Conservation (phyloP, 2,888 invertebrate genomes). For the Nephrocerus scutellatus region DNA sequence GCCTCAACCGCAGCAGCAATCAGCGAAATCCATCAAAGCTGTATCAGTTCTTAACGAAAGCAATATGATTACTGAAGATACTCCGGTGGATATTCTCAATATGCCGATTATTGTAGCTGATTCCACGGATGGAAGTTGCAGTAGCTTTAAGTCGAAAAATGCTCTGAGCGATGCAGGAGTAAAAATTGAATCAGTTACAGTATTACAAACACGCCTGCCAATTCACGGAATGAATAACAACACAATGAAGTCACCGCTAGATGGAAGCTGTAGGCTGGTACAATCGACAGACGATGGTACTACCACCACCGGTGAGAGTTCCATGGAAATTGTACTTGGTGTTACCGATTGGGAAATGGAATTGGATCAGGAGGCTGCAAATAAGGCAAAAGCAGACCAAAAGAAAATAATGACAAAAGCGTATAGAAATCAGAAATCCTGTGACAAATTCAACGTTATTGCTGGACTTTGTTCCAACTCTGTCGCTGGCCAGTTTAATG, state of each 20-base stretch:
- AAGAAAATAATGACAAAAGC: slow-evolving; percentile 2
- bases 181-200: slow-evolving; percentile 15
- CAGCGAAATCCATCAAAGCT: slow-evolving; percentile 19
- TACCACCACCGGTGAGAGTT: slow-evolving; percentile 5
- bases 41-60: too few relatives aligned
- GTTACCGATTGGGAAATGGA: slow-evolving; percentile 58
- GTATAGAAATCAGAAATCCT: slow-evolving; percentile 3
- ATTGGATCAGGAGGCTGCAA: slow-evolving; percentile 50
- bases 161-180: not conserved
- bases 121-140: slow-evolving; percentile 27
- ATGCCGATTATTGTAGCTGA: slow-evolving; percentile 43
- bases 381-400: slow-evolving; percentile 11
- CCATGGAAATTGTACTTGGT: slow-evolving; percentile 34
- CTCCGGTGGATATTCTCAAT: slow-evolving; percentile 51
- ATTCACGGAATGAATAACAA: slow-evolving; percentile 15
- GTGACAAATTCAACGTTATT: slow-evolving; percentile 3
- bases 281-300: not conserved
- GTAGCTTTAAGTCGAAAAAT: too few relatives aligned
- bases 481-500: slow-evolving; percentile 16
- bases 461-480: too few relatives aligned
- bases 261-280: slow-evolving; percentile 7
- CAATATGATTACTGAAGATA: slow-evolving; percentile 52
- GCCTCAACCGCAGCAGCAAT: slow-evolving; percentile 13
- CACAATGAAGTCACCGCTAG: slow-evolving; percentile 12
- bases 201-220: slow-evolving; percentile 17